Evolutionary conservation across 64 coral and sea anemone genomes (phyloP), one percentile per base, ranked within the genome.

Genomic region (Dendrophyllia cribrosa): DNA sequence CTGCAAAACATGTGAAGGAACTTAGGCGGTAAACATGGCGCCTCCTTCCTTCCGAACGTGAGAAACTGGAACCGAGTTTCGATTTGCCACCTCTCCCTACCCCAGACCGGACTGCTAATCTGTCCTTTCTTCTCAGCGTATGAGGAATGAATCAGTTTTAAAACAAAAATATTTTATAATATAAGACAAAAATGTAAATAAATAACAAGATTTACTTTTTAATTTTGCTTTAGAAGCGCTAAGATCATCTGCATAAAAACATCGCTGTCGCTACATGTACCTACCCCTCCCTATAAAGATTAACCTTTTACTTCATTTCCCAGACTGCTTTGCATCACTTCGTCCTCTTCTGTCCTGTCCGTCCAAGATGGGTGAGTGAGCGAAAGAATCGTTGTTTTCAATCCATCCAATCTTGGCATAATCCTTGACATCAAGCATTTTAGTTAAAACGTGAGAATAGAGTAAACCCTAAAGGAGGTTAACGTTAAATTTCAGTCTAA

Each of bases 301-400:
- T 75, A 19, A 4, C 2, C 5, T 17, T 4, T 11, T 20, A 24
- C 7, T 25, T 19, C 4, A 68, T 67, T 68, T 84, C 80, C 80
- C 80, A 84, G 80, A 19, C 7, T 84, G 43, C 80, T 65, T 84
- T 68, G 44, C 62, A 5, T 6, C 2, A 11, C 0, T 51, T 68
- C 6, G 43, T 50, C 17, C 80, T 84, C 62, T 84, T 84, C 80
- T 84, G 61, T 68, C 58, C 80, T 68, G 60, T 80, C 62, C 61
- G 43, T 84, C 45, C 80, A 84, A 84, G 80, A 84, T 84, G 80
- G 80, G 80, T 84, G 80, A 84, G 80, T 84, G 4, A 51, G 3
- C 0, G 0, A 45, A 22, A 11, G n/a, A 84, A 68, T 19, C 44
- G 16, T 4, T 51, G 46, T 13, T 47, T 68, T 51, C 44, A 49